These are phyloP conservation scores for Dolomedes plantarius DNA, from an alignment of 2,888 invertebrate species.

Conservation along the genomic window DNA sequence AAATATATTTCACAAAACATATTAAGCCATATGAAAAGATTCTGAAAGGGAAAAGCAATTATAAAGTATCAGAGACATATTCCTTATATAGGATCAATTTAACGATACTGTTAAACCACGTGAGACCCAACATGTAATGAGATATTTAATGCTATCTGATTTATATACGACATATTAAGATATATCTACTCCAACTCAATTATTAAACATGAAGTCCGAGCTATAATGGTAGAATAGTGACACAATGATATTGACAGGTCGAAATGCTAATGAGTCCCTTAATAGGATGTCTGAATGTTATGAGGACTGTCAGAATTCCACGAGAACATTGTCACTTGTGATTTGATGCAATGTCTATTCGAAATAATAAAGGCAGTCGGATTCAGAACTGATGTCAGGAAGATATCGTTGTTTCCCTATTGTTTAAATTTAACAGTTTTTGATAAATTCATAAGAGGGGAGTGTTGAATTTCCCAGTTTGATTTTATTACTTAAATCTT, in stretches of 20 bases:
- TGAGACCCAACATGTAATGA: not conserved
- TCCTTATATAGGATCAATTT: too few species aligned
- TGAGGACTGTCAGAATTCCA: constrained; percentile 62
- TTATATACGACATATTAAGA: not conserved
- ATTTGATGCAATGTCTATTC: constrained; percentile 39
- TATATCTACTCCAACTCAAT: not conserved
- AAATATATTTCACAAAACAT: too few species aligned
- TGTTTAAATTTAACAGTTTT: too few species aligned
- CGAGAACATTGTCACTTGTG: constrained; percentile 64
- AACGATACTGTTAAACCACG: not conserved
- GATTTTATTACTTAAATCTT: too few species aligned
- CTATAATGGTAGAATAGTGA: not conserved
- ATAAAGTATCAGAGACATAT: too few species aligned
- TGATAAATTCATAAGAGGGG: too few species aligned
- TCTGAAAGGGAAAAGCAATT: too few species aligned
- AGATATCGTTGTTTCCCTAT: too few species aligned
- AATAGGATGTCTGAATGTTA: constrained; percentile 42
- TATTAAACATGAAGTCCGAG: not conserved
- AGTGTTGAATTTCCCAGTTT: too few species aligned
- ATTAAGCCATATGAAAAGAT: too few species aligned
- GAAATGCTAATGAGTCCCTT: constrained; percentile 64
- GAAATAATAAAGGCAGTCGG: not conserved
- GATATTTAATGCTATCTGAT: not conserved
- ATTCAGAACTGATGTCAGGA: too few species aligned
- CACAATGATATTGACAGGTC: constrained; percentile 29